Evolutionary conservation across 2,888 invertebrate species (phyloP).

Genomic region (Drosophila anomelani): DNA sequence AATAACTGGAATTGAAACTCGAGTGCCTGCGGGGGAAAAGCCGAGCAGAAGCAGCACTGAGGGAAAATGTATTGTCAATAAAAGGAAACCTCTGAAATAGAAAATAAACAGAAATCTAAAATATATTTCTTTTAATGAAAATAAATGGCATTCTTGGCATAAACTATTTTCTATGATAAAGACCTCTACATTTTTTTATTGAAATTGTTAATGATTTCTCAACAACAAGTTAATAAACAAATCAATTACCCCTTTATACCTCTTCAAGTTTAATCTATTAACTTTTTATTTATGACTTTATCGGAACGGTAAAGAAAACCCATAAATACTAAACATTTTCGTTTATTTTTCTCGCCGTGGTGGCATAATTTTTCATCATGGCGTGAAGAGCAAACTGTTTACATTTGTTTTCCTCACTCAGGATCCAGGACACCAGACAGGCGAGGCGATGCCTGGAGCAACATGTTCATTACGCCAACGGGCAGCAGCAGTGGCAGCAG

Average conservation of each 20-base stretch:
- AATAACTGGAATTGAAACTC: constrained; percentile 58
- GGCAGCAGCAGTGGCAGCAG: constrained; percentile 11
- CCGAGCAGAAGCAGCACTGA: constrained; percentile 3
- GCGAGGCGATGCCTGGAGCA: constrained; percentile 23
- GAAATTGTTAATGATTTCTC: neutral
- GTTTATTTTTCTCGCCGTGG: constrained; percentile 23
- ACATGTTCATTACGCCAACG: constrained; percentile 44
- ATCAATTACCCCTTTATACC: neutral
- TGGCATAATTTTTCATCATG: constrained; percentile 71
- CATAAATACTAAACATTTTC: neutral
- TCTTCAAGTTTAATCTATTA: neutral
- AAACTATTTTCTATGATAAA: neutral
- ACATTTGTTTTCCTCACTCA: constrained; percentile 64
- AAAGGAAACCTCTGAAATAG: neutral
- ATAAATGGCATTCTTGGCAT: neutral
- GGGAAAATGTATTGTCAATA: neutral
- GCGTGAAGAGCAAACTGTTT: constrained; percentile 74
- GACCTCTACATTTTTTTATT: neutral
- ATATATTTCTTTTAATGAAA: neutral
- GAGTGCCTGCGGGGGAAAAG: constrained; percentile 29
- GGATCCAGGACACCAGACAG: constrained; percentile 19
- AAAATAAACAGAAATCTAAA: neutral
- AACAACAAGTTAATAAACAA: neutral
- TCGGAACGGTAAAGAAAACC: neutral
- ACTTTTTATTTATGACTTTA: neutral